A percentile compares a stretch with the other conserved stretches of the same genome.
Evolutionary conservation across 2,113 vertebrate species (phyloP).

Genomic region (Euleptes europaea): DNA sequence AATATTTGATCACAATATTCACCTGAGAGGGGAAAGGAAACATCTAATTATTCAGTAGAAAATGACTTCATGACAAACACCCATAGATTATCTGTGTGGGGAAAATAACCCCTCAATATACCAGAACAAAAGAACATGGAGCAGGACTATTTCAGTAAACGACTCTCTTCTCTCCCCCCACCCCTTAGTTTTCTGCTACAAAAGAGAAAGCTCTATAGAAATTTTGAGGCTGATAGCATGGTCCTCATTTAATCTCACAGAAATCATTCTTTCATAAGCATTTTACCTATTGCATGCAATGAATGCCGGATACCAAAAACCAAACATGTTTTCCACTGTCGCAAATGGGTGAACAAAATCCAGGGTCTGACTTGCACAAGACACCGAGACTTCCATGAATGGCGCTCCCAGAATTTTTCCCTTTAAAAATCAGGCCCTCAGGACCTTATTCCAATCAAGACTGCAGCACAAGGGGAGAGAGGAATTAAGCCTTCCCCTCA

Average conservation of each 20-base stretch:
- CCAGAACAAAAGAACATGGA: constrained; percentile 24
- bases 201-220: too few relatives aligned
- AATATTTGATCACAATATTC: constrained; percentile 81
- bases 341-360: not conserved
- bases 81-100: constrained; percentile 24
- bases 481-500: too few relatives aligned
- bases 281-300: not conserved
- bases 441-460: too few relatives aligned
- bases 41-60: constrained; percentile 33
- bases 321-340: not conserved
- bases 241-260: not conserved
- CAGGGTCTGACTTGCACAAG: too few relatives aligned
- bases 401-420: too few relatives aligned
- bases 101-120: constrained; percentile 9
- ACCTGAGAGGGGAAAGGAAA: constrained; percentile 61
- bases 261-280: not conserved
- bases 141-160: constrained; percentile 6
- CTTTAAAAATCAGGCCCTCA: too few relatives aligned
- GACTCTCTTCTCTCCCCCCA: constrained; percentile 36
- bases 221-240: not conserved
- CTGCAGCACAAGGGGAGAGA: too few relatives aligned
- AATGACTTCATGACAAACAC: not conserved
- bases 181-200: constrained; percentile 38
- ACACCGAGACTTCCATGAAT: too few relatives aligned
- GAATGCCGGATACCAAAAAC: not conserved